A percentile compares a stretch with the other conserved stretches of the same genome.
Conservation (phyloP, 2,888 invertebrate species). For the Uloborus plumipes region DNA sequence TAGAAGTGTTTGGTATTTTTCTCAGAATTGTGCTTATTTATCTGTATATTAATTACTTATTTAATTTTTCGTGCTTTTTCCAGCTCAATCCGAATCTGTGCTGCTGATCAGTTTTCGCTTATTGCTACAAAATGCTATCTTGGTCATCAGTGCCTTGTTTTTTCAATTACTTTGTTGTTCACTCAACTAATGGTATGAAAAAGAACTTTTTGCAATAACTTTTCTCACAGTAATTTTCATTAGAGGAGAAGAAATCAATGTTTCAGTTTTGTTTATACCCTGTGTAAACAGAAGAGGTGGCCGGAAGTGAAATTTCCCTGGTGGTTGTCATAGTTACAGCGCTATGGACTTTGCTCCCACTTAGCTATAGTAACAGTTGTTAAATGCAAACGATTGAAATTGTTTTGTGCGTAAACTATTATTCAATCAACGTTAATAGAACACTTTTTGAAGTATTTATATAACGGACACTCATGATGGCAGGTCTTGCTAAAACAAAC, state of each 20-base stretch:
- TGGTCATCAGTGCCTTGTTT: constrained; percentile 76
- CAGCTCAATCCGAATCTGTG: constrained; percentile 79
- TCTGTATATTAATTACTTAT: neutral
- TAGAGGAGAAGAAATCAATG: neutral
- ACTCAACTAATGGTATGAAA: constrained; percentile 74
- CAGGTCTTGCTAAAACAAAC: too few species aligned
- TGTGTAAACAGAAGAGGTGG: too few species aligned
- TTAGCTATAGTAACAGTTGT: too few species aligned
- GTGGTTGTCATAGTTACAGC: too few species aligned
- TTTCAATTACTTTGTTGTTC: constrained; percentile 79
- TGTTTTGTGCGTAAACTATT: too few species aligned
- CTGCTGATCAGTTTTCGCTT: constrained; percentile 86
- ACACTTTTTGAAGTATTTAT: too few species aligned
- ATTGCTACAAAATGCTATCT: constrained; percentile 86
- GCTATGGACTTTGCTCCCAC: too few species aligned
- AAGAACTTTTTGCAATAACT: neutral
- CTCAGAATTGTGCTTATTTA: neutral
- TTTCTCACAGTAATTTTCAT: too few species aligned
- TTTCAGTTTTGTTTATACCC: neutral
- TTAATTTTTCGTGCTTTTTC: neutral
- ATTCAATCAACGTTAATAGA: too few species aligned
- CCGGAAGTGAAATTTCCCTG: too few species aligned
- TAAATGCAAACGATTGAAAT: too few species aligned
- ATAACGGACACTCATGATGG: too few species aligned
- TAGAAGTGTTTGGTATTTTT: neutral